Conservation (phyloP, 30 jellyfish, hydroid and myxozoan species). For the Aurelia aurita complex sp. Pacific region DNA sequence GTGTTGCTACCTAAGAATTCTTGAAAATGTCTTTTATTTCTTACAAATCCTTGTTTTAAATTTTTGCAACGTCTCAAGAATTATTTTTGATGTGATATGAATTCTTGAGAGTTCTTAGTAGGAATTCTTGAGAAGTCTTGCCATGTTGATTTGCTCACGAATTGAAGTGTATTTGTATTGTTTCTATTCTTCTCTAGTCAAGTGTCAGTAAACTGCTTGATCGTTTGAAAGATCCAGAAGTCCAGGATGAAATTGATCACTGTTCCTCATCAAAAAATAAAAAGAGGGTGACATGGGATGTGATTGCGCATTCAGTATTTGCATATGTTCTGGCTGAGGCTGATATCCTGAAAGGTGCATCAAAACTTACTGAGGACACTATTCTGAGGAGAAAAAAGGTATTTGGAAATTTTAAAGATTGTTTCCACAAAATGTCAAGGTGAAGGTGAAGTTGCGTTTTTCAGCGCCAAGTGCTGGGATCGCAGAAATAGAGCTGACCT, state of each 20-base stretch:
- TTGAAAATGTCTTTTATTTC: too few species aligned
- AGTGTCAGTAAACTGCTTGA: slow-evolving; percentile 23
- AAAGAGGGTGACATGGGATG: slow-evolving; percentile 46
- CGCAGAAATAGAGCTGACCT: too few species aligned
- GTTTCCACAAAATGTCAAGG: not conserved
- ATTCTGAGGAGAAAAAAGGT: slow-evolving; percentile 40
- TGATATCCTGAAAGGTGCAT: slow-evolving; percentile 28
- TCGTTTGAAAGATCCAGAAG: slow-evolving; percentile 35
- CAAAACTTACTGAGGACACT: slow-evolving; percentile 62
- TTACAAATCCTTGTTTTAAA: too few species aligned
- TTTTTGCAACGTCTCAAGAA: too few species aligned
- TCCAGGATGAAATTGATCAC: slow-evolving; percentile 43
- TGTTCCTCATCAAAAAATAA: slow-evolving; percentile 1
- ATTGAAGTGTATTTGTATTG: too few species aligned
- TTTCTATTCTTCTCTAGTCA: slow-evolving; percentile 4
- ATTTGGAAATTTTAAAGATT: not conserved
- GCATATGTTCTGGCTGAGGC: slow-evolving; percentile 48
- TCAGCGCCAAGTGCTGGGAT: too few species aligned
- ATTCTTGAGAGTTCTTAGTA: too few species aligned
- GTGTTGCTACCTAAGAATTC: too few species aligned
- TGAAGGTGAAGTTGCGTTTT: too few species aligned
- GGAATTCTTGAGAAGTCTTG: too few species aligned
- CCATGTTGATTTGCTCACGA: too few species aligned
- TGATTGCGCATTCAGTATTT: not conserved
- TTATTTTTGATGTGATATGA: too few species aligned